These are phyloP conservation scores for Eriocheir sinensis DNA, from an alignment of 1,140 invertebrate genomes.

Conservation along the genomic window DNA sequence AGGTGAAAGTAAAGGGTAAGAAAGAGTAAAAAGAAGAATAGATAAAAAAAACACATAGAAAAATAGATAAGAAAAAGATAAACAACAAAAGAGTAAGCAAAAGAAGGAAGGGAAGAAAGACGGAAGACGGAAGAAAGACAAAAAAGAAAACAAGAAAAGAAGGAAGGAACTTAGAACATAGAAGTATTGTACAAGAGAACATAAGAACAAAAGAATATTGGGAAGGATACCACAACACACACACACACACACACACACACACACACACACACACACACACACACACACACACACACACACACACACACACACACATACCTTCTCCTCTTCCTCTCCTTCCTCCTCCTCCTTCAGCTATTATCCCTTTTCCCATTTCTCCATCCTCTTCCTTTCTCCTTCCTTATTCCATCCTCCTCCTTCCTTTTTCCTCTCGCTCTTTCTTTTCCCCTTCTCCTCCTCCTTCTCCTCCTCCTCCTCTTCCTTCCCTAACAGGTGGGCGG, in stretches of 20 bases:
- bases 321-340: not conserved
- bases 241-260: constrained; percentile 13
- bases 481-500: too few relatives aligned
- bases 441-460: too few relatives aligned
- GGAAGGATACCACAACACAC: not conserved
- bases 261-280: not conserved
- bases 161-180: not conserved
- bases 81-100: not conserved
- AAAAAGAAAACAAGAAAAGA: not conserved
- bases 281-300: not conserved
- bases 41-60: not conserved
- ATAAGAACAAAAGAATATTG: not conserved
- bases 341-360: not conserved
- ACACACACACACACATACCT: not conserved
- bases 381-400: not conserved
- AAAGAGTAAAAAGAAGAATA: too few relatives aligned
- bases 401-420: not conserved
- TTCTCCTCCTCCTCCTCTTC: too few relatives aligned
- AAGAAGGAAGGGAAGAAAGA: not conserved
- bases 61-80: constrained; percentile 1
- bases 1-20: too few relatives aligned
- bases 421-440: not conserved
- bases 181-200: not conserved
- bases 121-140: not conserved
- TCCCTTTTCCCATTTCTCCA: not conserved